Percentiles rank a stretch among this genome's conserved stretches.
These are phyloP conservation scores for Steatocranus sp. DNA, from an alignment of 2,797 vertebrate species.

Conservation along the genomic window DNA sequence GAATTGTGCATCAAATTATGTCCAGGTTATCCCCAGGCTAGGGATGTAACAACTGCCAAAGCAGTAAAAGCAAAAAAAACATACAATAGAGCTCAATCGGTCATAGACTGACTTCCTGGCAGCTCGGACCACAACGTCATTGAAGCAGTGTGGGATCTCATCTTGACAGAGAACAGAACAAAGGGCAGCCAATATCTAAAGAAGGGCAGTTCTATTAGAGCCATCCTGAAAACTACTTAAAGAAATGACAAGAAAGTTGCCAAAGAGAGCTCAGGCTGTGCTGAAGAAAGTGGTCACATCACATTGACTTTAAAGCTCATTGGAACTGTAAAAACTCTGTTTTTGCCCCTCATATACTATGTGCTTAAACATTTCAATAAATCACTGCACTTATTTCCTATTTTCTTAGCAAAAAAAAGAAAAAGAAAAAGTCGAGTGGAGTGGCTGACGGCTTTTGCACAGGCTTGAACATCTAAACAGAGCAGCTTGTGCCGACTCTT, in stretches of 20 bases:
- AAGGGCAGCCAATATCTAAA: background rate
- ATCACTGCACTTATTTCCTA: background rate
- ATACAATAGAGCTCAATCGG: background rate
- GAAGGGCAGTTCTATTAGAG: background rate
- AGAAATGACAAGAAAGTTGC: background rate
- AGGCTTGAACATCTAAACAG: background rate
- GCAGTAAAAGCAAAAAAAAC: background rate
- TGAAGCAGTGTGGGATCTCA: background rate
- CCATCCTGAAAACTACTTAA: background rate
- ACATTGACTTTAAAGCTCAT: background rate
- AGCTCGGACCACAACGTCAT: background rate
- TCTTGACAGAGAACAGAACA: background rate
- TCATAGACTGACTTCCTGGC: background rate
- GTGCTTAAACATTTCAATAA: background rate
- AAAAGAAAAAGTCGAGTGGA: background rate
- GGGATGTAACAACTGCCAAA: background rate
- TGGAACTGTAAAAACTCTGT: background rate
- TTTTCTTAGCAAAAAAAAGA: background rate
- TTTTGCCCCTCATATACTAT: background rate
- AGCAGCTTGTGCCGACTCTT: background rate
- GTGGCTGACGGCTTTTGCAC: background rate
- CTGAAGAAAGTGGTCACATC: background rate
- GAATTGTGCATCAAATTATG: accelerated
- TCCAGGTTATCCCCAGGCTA: background rate
- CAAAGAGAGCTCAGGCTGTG: background rate